These are phyloP conservation scores for Marmota flaviventris DNA, from an alignment of 2,113 vertebrate genomes.

Conservation along the genomic window DNA sequence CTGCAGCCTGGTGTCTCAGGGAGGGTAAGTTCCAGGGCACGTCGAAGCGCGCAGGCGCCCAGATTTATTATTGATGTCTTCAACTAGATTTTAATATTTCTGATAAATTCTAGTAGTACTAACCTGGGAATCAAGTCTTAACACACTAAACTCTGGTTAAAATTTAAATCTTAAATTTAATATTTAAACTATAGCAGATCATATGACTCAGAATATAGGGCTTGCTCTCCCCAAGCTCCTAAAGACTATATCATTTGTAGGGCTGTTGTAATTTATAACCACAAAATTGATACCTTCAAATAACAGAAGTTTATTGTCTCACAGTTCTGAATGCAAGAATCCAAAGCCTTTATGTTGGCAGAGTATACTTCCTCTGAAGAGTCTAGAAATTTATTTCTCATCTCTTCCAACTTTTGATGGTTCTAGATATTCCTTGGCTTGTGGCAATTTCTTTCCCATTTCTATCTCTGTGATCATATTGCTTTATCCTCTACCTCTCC, in stretches of 20 bases:
- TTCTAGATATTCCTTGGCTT: neutral
- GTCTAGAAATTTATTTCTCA: neutral
- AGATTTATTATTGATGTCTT: no score
- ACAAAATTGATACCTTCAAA: neutral
- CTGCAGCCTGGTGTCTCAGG: conserved; percentile 66
- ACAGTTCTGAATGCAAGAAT: neutral
- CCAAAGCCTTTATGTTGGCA: neutral
- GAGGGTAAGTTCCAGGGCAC: conserved; percentile 79
- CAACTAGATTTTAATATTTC: no score
- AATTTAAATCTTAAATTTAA: neutral
- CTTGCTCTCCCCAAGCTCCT: neutral
- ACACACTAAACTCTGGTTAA: neutral
- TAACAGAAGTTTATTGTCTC: neutral
- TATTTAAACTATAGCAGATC: neutral
- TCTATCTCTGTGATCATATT: neutral
- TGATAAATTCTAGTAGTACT: neutral
- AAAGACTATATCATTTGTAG: neutral
- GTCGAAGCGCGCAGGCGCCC: neutral
- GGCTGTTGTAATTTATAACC: neutral
- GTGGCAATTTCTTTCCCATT: neutral
- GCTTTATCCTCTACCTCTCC: neutral
- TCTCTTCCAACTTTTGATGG: neutral
- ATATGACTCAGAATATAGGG: neutral
- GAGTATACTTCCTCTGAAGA: neutral
- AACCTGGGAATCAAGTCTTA: neutral